A percentile compares a stretch with the other conserved stretches of the same genome.
Evolutionary conservation across 2,113 vertebrate species (phyloP).

Genomic region (Pachypanchax playfairii): DNA sequence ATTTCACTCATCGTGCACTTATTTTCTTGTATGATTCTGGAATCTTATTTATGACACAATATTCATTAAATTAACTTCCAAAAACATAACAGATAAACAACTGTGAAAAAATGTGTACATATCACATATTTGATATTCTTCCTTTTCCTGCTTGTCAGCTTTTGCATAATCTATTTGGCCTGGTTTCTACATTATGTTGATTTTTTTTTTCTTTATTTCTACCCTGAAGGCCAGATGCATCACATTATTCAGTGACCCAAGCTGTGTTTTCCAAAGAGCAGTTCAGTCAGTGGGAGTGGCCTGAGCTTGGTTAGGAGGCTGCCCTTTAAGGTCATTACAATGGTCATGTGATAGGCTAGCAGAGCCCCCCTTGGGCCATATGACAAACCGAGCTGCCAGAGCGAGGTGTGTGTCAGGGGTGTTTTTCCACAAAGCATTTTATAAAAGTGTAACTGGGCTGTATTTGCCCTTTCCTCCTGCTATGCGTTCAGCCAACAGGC

Average conservation of each 20-base stretch:
- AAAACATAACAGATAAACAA: slow-evolving; percentile 30
- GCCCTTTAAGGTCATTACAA: slow-evolving; percentile 78
- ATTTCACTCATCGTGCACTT: slow-evolving; percentile 1
- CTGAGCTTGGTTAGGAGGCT: slow-evolving; percentile 66
- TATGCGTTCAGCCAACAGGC: slow-evolving; percentile 78
- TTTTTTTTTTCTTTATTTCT: slow-evolving; percentile 16
- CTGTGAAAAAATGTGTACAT: slow-evolving; percentile 4
- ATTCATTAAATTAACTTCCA: background rate
- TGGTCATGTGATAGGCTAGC: slow-evolving; percentile 76
- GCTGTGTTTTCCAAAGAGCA: slow-evolving; percentile 67
- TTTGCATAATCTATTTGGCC: slow-evolving; percentile 53
- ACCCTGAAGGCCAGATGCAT: slow-evolving; percentile 51
- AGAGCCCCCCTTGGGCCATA: slow-evolving; percentile 77
- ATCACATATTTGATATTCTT: background rate
- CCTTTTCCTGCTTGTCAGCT: slow-evolving; percentile 32
- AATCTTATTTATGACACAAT: background rate
- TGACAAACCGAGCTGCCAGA: slow-evolving; percentile 80
- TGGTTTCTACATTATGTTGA: slow-evolving; percentile 31
- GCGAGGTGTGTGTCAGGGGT: slow-evolving; percentile 83
- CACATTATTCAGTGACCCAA: slow-evolving; percentile 61
- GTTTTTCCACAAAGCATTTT: slow-evolving; percentile 85
- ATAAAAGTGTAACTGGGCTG: slow-evolving; percentile 84
- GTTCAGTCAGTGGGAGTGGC: slow-evolving; percentile 63
- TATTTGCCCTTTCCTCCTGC: slow-evolving; percentile 82
- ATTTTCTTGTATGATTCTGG: no score